A percentile compares a stretch with the other conserved stretches of the same genome.
Evolutionary conservation across 1,140 invertebrate genomes (phyloP).

Genomic region (Brachionus asplanchnoidis): DNA sequence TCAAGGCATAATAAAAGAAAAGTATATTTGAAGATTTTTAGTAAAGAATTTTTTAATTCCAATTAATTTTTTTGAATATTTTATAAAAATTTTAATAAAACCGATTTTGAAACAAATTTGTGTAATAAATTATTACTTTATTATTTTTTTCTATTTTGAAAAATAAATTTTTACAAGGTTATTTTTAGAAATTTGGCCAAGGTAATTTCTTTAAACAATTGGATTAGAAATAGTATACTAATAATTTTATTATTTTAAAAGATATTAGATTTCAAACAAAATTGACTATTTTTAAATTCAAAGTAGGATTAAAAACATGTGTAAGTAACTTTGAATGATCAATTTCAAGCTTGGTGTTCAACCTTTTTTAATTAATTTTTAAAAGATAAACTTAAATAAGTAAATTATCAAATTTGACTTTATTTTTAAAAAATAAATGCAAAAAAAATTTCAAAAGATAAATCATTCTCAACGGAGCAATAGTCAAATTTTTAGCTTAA

Average conservation of each 20-base stretch:
- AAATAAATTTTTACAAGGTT: background rate
- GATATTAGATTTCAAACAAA: too few species aligned
- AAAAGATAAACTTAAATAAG: too few species aligned
- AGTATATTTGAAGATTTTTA: background rate
- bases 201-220: background rate
- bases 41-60: background rate
- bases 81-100: background rate
- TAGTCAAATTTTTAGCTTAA: too few species aligned
- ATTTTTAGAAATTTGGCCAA: background rate
- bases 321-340: too few species aligned
- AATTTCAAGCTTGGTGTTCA: too few species aligned
- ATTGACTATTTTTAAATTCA: too few species aligned
- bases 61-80: background rate
- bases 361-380: too few species aligned
- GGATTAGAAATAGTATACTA: background rate
- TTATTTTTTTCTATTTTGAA: background rate
- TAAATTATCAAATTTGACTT: background rate
- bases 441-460: background rate
- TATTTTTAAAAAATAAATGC: background rate
- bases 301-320: too few species aligned
- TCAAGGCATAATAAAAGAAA: conserved; percentile 80
- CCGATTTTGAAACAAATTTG: background rate
- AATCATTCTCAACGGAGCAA: background rate
- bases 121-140: background rate
- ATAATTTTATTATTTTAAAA: too few species aligned